phyloP scores from a whole-genome alignment of 2,113 vertebrate genomes.

The Corythaeola cristata region DNA sequence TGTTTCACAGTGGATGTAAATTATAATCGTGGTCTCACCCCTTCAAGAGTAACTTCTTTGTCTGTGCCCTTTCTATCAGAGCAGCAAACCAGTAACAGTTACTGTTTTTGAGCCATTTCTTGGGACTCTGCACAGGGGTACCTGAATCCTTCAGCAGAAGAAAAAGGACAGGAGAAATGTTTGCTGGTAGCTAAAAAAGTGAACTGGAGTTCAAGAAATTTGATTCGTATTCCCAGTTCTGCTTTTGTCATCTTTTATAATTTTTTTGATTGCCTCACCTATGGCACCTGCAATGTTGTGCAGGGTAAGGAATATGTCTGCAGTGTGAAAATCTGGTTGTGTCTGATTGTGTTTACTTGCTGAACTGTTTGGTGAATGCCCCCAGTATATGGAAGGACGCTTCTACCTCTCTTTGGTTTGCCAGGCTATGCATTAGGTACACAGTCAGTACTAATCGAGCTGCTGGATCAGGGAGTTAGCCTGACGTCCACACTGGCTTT shows the following conservation, averaged over 20 bases:
- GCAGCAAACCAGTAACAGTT: neutral
- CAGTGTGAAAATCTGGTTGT: neutral
- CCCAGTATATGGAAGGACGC: neutral
- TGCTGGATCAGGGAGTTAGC: neutral
- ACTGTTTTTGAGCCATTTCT: neutral
- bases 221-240: neutral
- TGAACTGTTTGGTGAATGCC: neutral
- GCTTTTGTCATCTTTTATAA: neutral
- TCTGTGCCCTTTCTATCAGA: neutral
- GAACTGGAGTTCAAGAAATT: neutral
- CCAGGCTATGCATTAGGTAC: neutral
- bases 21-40: neutral
- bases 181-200: neutral
- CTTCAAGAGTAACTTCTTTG: neutral
- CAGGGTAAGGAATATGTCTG: neutral
- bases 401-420: neutral
- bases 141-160: neutral
- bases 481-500: neutral
- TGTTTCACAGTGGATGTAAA: neutral
- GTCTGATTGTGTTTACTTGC: neutral
- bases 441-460: neutral
- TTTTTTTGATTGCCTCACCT: neutral
- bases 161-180: neutral
- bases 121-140: neutral
- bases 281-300: neutral